Evolutionary conservation across 2,113 vertebrate species (phyloP), one percentile per base, ranked within the genome.

Genomic region (Petrocephalus zakoni): DNA sequence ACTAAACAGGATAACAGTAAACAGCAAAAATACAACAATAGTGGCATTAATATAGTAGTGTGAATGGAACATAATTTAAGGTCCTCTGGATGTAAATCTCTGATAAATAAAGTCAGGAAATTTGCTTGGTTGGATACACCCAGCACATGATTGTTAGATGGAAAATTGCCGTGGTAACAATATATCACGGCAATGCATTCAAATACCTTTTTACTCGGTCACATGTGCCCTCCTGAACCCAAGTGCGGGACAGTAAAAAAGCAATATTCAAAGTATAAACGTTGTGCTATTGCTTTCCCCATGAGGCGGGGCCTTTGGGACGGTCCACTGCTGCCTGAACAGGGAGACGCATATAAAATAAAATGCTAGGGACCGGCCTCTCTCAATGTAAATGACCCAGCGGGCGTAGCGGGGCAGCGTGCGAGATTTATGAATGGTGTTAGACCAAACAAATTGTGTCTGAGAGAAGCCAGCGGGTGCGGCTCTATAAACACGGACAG

Each of bases 401-500:
- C 46, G 61, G 49, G 52, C 42, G 34, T 64, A 37, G 46, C 51
- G 29, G 88, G 89, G 88, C 92, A 93, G 93, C 92, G 90, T 92
- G 89, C 89, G 72, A 85, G 91, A 90, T 91, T 88, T 85, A 86
- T 89, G 90, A 88, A 22, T 88, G 89, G 86, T 51, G 89, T 91
- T 89, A 90, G 93, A 94, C 94, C 92, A 93, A 92, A 94, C 91
- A 89, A 90, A 94, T 94, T 51, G 37, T 88, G 86, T 91, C 88
- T 88, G 90, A 93, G 92, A 90, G 90, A 87, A 92, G 90, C 93
- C 94, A 93, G 94, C 91, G 91, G 92, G 90, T 92, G 90, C 93
- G 22, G 89, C 90, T 92, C 90, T 88, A 92, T 95, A 94, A 94
- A 94, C 93, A 94, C 4, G 87, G 88, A 89, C 88, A 88, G 89